Evolutionary conservation across 2,888 invertebrate species (phyloP), one percentile per base, ranked within the genome.

Genomic region (Hymenopus coronatus): DNA sequence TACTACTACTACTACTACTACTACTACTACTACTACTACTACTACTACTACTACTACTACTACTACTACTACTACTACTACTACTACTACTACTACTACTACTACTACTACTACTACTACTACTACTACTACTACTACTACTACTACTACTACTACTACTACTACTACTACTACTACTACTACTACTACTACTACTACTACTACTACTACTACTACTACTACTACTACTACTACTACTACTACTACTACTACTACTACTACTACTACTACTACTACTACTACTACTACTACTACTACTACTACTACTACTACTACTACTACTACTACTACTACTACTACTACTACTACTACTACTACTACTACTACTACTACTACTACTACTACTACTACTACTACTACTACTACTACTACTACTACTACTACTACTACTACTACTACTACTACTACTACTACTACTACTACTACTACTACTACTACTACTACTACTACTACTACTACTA

Each of bases 91-190:
- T 81, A 81, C 81, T 81, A 81, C 81, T 81, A 81, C 81, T 81
- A 81, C 81, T 81, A 81, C 81, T 81, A 81, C 81, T 81, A 81
- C 81, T 81, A 81, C 81, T 81, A 12, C 81, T 81, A 20, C 81
- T 81, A 81, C 81, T 81, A 81, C 81, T 84, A 84, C 84, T 84
- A 84, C 84, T 84, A 84, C n/a, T 84, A 84, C 84, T 84, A 84
- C 84, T 84, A 84, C 84, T 84, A 84, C 84, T 84, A 84, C n/a
- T 84, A 84, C 84, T 84, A 84, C 84, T 84, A 84, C 84, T 84
- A 84, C 84, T 84, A 84, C n/a, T 84, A 84, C 84, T 84, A 84
- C 84, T 84, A 28, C 84, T 84, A 84, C 84, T 81, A 81, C 81
- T 81, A 81, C 81, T 81, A 81, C 81, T 81, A 81, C 81, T 81